Conservation (phyloP, 2,113 vertebrate genomes). For the Dipodomys spectabilis region DNA sequence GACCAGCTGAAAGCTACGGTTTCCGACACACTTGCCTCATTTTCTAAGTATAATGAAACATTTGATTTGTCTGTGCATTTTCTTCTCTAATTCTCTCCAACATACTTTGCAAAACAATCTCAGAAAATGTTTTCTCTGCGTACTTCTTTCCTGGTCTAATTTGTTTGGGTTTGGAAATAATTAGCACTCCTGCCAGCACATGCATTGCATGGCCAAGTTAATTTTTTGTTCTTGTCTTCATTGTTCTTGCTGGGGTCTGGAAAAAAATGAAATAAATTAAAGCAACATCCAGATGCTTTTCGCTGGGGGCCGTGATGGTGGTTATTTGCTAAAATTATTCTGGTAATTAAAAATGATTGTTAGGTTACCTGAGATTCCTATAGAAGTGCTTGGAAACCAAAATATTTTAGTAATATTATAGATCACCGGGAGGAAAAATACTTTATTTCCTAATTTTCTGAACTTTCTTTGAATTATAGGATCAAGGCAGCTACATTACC, state of each 20-base stretch:
- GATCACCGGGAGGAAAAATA: neutral
- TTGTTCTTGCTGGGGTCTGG: neutral
- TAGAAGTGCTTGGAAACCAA: neutral
- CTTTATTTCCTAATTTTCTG: neutral
- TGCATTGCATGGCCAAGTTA: neutral
- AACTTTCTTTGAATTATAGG: neutral
- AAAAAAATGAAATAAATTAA: neutral
- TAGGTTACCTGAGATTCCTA: neutral
- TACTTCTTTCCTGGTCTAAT: neutral
- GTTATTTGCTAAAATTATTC: neutral
- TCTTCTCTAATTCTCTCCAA: neutral
- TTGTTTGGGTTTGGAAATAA: conserved; percentile 40
- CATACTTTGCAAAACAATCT: neutral
- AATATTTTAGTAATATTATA: neutral
- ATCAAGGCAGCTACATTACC: neutral
- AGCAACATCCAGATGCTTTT: neutral
- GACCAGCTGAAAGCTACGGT: neutral
- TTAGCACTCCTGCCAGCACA: neutral
- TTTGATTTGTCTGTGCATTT: neutral
- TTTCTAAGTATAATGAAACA: neutral
- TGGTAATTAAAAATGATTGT: conserved; percentile 10
- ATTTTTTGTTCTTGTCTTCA: neutral
- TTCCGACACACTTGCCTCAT: neutral
- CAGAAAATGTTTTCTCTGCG: neutral
- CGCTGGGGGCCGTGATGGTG: neutral